Evolutionary conservation across 2,888 invertebrate genomes (phyloP).

Genomic region (Andrena camellia): DNA sequence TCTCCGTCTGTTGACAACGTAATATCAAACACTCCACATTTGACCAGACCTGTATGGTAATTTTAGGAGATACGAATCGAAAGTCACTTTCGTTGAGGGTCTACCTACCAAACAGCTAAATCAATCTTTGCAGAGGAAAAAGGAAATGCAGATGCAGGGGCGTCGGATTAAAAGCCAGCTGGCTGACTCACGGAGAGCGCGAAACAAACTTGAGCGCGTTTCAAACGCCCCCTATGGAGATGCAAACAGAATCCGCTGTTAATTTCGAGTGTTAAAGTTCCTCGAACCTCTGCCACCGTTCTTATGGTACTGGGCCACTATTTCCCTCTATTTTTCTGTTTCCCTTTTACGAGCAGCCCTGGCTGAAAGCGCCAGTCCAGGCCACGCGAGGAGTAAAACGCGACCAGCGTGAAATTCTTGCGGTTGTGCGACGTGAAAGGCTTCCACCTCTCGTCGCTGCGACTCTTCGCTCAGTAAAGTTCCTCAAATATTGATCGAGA

Average conservation of each 20-base stretch:
- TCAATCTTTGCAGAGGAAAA: not conserved
- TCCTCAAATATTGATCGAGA: conserved; percentile 39
- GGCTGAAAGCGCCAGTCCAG: conserved; percentile 38
- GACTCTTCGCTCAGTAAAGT: conserved; percentile 4
- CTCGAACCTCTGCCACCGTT: not conserved
- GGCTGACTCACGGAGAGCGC: conserved; percentile 7
- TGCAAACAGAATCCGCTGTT: conserved; percentile 36
- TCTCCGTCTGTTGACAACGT: too few relatives aligned
- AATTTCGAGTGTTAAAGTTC: conserved; percentile 38
- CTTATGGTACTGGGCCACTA: conserved; percentile 14
- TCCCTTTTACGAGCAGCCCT: conserved; percentile 30
- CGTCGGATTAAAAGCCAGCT: not conserved
- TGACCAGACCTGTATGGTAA: too few relatives aligned
- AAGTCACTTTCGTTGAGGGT: not conserved
- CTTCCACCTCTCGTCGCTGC: not conserved
- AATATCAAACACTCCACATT: too few relatives aligned
- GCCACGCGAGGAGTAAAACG: conserved; percentile 24
- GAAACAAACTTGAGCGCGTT: conserved; percentile 20
- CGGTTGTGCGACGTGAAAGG: conserved; percentile 7
- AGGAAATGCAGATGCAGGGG: not conserved
- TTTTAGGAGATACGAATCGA: not conserved
- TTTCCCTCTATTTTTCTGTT: not conserved
- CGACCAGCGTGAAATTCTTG: conserved; percentile 31
- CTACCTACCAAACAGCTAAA: not conserved
- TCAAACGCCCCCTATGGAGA: conserved; percentile 17